These are phyloP conservation scores for Catharus ustulatus DNA, from an alignment of 2,797 vertebrate species.

Conservation along the genomic window DNA sequence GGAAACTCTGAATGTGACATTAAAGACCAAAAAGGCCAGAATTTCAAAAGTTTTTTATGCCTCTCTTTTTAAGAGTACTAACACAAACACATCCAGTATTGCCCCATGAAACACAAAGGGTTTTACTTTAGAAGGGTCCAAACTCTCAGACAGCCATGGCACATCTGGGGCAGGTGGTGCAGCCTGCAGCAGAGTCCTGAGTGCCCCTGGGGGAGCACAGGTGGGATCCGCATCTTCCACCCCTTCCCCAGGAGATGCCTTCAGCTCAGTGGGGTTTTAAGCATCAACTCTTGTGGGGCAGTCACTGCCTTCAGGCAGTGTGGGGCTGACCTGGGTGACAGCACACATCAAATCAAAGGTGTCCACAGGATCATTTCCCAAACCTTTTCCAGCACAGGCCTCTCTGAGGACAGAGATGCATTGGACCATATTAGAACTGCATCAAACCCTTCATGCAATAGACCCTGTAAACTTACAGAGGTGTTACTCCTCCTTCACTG, in stretches of 20 bases:
- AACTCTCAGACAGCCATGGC: rapidly evolving
- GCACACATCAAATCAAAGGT: background rate
- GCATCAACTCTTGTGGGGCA: background rate
- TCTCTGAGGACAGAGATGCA: background rate
- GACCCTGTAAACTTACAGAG: background rate
- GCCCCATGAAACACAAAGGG: rapidly evolving
- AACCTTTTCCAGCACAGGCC: background rate
- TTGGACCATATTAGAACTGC: background rate
- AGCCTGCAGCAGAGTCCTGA: background rate
- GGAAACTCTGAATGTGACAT: background rate
- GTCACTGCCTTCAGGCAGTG: background rate
- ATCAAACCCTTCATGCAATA: background rate
- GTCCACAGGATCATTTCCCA: background rate
- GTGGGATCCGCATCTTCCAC: background rate
- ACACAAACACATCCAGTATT: background rate
- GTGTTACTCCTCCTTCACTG: background rate
- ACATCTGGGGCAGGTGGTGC: background rate
- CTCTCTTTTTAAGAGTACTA: background rate
- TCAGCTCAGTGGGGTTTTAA: background rate
- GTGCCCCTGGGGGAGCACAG: background rate
- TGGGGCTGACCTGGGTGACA: background rate
- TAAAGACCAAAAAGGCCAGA: background rate
- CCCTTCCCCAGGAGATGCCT: background rate
- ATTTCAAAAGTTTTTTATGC: background rate
- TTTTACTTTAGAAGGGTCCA: background rate